These are phyloP conservation scores for Acanthurus leucopareius DNA, from an alignment of 2,797 vertebrate genomes.

Conservation along the genomic window DNA sequence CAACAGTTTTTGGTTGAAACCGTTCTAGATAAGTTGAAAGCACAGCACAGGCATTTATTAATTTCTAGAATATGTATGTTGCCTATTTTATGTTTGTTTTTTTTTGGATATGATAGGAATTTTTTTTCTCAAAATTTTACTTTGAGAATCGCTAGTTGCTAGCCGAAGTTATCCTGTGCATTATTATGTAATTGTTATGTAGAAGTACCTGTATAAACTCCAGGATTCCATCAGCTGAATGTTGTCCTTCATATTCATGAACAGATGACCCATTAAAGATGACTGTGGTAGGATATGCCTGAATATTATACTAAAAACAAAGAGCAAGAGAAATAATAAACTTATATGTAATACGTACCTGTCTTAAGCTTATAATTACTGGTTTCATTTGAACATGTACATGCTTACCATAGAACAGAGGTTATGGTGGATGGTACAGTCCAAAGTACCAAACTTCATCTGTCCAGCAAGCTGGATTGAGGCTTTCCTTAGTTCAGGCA, in stretches of 20 bases:
- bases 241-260: constrained; percentile 96
- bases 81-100: no score
- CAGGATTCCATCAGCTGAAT: constrained; percentile 94
- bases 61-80: no score
- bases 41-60: neutral
- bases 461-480: constrained; percentile 94
- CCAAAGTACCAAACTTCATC: constrained; percentile 94
- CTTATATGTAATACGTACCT: neutral
- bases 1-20: neutral
- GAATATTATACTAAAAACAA: constrained; percentile 91
- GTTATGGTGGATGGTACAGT: constrained; percentile 94
- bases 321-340: neutral
- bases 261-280: constrained; percentile 95
- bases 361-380: neutral
- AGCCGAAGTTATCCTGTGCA: neutral
- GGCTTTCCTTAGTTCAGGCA: constrained; percentile 96
- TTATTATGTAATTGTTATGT: neutral
- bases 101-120: no score
- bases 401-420: constrained; percentile 86
- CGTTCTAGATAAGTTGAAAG: neutral
- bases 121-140: neutral
- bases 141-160: neutral
- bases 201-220: constrained; percentile 94
- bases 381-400: neutral
- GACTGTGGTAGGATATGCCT: constrained; percentile 96